Percentiles rank a stretch among this genome's conserved stretches.
Evolutionary conservation across 2,113 vertebrate genomes (phyloP).

Genomic region (Oophaga pumilio): DNA sequence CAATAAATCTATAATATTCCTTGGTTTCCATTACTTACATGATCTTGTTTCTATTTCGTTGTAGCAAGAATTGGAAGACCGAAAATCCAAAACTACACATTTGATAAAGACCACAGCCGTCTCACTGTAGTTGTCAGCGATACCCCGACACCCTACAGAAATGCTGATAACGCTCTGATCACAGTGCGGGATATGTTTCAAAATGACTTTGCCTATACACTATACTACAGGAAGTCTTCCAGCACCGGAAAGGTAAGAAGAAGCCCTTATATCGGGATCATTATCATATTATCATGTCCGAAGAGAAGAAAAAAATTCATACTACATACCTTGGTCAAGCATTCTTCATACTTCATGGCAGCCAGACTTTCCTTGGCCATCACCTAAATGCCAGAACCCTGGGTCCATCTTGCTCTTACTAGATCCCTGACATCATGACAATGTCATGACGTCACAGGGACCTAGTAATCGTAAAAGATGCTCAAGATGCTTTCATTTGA

Average conservation of each 20-base stretch:
- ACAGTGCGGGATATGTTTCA: constrained; percentile 82
- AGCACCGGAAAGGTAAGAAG: constrained; percentile 85
- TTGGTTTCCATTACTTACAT: not conserved
- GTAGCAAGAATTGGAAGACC: constrained; percentile 82
- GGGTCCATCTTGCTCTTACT: too few species aligned
- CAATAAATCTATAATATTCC: not conserved
- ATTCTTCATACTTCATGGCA: too few species aligned
- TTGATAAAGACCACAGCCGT: constrained; percentile 62
- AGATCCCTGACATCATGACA: too few species aligned
- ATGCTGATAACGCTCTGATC: constrained; percentile 65
- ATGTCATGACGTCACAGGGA: too few species aligned
- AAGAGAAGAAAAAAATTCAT: too few species aligned
- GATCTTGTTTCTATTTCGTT: constrained; percentile 48
- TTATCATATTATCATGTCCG: not conserved
- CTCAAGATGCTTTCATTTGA: too few species aligned
- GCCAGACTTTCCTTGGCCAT: too few species aligned
- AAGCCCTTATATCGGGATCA: not conserved
- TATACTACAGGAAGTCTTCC: constrained; percentile 80
- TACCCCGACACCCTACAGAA: constrained; percentile 70
- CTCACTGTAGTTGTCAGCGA: constrained; percentile 75
- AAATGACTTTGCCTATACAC: constrained; percentile 76
- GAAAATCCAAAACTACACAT: constrained; percentile 68
- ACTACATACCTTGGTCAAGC: too few species aligned
- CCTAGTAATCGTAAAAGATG: too few species aligned
- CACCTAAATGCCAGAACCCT: too few species aligned